phyloP scores from a whole-genome alignment of 2,888 invertebrate genomes.

The Aplocera efformata region DNA sequence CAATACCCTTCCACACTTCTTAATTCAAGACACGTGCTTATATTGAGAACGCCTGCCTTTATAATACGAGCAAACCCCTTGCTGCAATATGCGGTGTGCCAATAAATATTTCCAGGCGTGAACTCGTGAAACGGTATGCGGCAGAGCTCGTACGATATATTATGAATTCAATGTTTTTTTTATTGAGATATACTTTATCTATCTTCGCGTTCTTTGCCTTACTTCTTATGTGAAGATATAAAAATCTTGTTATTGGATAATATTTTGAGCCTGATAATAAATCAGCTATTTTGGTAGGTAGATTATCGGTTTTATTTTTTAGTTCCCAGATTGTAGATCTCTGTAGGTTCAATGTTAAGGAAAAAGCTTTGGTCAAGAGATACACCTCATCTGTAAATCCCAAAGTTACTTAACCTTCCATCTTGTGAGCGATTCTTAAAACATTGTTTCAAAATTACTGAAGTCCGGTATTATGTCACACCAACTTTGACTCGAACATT shows the following conservation, averaged over 20 bases:
- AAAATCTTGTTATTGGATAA: no score
- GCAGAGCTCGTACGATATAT: neutral
- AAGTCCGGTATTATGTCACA: no score
- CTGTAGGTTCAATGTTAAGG: no score
- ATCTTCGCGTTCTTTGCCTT: no score
- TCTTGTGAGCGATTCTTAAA: conserved; percentile 6
- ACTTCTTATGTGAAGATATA: no score
- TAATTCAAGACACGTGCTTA: conserved; percentile 19
- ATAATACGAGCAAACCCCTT: conserved; percentile 21
- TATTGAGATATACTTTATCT: no score
- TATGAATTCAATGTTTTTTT: neutral
- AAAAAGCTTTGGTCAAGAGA: conserved; percentile 1
- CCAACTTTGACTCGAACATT: no score
- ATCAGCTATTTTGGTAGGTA: no score
- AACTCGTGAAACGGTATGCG: conserved; percentile 5
- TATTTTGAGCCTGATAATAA: no score
- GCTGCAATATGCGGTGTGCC: conserved; percentile 14
- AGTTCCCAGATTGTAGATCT: no score
- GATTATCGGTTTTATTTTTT: no score
- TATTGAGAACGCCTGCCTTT: conserved; percentile 20
- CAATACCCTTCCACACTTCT: conserved; percentile 18
- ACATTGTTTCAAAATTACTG: conserved; percentile 7
- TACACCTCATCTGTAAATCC: conserved; percentile 8
- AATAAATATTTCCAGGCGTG: conserved; percentile 21
- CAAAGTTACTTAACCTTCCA: conserved; percentile 9